Evolutionary conservation across 2,113 vertebrate genomes (phyloP), one percentile per base, ranked within the genome.

Genomic region (Hippocampus zosterae): DNA sequence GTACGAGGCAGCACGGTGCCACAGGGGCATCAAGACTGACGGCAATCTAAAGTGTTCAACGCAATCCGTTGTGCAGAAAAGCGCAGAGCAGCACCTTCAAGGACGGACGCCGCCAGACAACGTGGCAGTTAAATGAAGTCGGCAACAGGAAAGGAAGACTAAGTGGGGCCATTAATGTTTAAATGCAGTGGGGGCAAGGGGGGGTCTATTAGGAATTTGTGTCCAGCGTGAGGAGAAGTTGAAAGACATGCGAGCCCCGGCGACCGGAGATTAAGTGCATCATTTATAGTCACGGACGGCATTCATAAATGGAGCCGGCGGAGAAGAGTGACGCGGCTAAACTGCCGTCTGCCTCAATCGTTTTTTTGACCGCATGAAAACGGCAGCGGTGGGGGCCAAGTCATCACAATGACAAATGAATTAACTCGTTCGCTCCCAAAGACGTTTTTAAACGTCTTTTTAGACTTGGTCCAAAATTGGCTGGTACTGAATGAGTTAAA

Each of bases 91-190:
- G 8, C 21, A 3, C 8, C 21, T 23, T 23, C 19, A 42, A 42
- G 62, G 40, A 64, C 21, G 10, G 9, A 41, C 21, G 11, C 40
- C 41, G 40, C 42, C 40, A 64, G 37, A 64, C 62, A 42, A 1
- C 61, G 55, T 70, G 53, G 76, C 61, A 64, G 67, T 79, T 77
- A 85, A 84, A 82, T 73, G 74, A 81, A 74, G 77, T 77, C 76
- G 77, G 70, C 66, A 76, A 74, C 48, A 68, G 75, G 62, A 73
- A 78, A 80, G 37, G 71, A 60, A 52, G 69, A 64, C 75, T 83
- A 84, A 87, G 84, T 82, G 84, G 33, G 80, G 48, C 81, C 80
- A 80, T 87, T 84, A 82, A 79, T 81, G 82, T 50, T 88, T 85
- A 84, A 77, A 83, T 86, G 78, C 79, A 65, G 65, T 37, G 33